Conservation (phyloP, 2,113 vertebrate genomes). For the Muscicapa adusta region DNA sequence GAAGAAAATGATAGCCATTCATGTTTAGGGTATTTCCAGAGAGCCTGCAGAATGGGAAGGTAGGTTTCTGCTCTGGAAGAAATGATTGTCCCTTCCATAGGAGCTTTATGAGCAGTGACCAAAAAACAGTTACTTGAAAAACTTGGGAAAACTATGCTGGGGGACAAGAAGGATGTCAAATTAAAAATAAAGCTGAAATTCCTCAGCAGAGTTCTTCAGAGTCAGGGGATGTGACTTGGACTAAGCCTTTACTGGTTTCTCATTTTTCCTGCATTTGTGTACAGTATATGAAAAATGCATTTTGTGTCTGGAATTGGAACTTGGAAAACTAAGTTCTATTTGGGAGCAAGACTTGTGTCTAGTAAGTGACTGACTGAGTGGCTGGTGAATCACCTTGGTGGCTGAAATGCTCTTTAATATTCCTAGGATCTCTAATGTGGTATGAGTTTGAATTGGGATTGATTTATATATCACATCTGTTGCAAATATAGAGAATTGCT, state of each 20-base stretch:
- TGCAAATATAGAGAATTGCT: not conserved
- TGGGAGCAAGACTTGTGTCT: not conserved
- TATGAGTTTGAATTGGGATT: not conserved
- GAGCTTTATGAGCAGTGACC: not conserved
- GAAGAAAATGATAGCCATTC: not conserved
- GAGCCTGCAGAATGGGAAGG: not conserved
- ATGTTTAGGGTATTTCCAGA: not conserved
- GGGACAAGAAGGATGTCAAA: not conserved
- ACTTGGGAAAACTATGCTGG: not conserved
- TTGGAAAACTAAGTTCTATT: not conserved
- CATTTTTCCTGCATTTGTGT: not conserved
- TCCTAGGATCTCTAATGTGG: not conserved
- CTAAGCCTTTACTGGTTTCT: not conserved
- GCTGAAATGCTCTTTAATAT: not conserved
- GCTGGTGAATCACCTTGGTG: not conserved
- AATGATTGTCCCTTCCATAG: not conserved
- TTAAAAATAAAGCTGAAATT: not conserved
- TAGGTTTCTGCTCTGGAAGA: not conserved
- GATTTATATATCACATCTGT: not conserved
- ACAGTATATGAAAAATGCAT: not conserved
- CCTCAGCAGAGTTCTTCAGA: not conserved
- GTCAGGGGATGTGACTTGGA: not conserved
- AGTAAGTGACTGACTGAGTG: fast-evolving
- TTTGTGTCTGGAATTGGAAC: not conserved
- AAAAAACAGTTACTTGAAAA: not conserved